Evolutionary conservation across 2,113 vertebrate genomes (phyloP), one percentile per base, ranked within the genome.

Genomic region (Apistogramma diplotaenia): DNA sequence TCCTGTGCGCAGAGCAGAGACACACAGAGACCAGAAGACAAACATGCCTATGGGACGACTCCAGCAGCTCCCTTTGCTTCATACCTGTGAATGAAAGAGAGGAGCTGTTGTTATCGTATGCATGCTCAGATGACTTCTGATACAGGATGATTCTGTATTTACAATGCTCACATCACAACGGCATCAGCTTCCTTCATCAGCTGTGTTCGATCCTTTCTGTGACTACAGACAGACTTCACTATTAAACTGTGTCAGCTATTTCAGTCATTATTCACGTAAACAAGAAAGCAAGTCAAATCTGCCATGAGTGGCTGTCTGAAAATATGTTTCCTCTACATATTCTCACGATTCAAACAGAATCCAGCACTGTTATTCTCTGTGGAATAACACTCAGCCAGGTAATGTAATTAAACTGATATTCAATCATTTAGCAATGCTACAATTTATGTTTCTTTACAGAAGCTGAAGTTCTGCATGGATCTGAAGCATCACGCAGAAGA

Each of bases 1-100:
- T 88, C 75, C 77, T 79, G 79, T 16, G 74, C 83, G 86, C 61
- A 71, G 74, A 77, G 76, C 70, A 49, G 61, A 90, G 79, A 88
- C 79, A 80, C 87, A 79, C 73, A 56, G 71, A 79, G 40, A 84
- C 88, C 84, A 81, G 86, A 86, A 89, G 86, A 91, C 89, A 90
- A 81, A 86, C 77, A 49, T 75, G 86, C 87, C 89, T 78, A 8
- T 40, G 81, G 87, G 91, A 91, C 81, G 21, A 71, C 81, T 81
- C 60, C 73, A 71, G 27, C 76, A 77, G 74, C 78, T 77, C 67
- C 62, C 62, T 79, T 65, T 54, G 84, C 90, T 57, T 90, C 90
- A 93, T 93, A 86, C 90, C 93, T 94, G 92, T 76, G 81, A 79
- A 87, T 12, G 53, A 88, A 65, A 81, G 53, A 83, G 59, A 79